Evolutionary conservation across 2,797 vertebrate species (phyloP).

Genomic region (Sphenopsis melanotis): DNA sequence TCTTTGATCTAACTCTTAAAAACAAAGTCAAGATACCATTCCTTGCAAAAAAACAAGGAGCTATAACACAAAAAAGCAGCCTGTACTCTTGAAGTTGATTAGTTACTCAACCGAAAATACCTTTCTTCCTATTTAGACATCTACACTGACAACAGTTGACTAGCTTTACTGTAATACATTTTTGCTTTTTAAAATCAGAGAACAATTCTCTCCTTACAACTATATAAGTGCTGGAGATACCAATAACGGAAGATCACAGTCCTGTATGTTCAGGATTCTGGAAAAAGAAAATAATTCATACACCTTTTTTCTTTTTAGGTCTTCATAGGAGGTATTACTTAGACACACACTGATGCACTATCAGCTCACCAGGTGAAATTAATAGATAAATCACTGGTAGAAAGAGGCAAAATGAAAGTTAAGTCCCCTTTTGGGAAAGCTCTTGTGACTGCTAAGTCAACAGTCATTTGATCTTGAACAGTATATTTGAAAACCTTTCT

Average conservation of each 20-base stretch:
- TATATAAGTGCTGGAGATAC: neutral
- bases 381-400: neutral
- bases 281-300: neutral
- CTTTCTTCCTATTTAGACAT: neutral
- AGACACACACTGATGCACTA: neutral
- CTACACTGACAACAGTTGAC: neutral
- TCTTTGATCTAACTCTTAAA: neutral
- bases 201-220: neutral
- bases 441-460: neutral
- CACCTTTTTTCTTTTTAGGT: neutral
- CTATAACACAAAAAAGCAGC: neutral
- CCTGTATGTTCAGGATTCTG: conserved; percentile 15
- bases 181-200: neutral
- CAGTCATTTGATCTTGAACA: neutral
- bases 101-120: neutral
- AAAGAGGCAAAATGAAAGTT: neutral
- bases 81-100: neutral
- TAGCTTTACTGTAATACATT: neutral
- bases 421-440: neutral
- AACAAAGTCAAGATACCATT: neutral
- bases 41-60: neutral
- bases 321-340: neutral
- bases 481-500: neutral
- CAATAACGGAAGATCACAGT: neutral
- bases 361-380: neutral